Evolutionary conservation across 2,888 invertebrate species (phyloP).

Genomic region (Erebia aethiops): DNA sequence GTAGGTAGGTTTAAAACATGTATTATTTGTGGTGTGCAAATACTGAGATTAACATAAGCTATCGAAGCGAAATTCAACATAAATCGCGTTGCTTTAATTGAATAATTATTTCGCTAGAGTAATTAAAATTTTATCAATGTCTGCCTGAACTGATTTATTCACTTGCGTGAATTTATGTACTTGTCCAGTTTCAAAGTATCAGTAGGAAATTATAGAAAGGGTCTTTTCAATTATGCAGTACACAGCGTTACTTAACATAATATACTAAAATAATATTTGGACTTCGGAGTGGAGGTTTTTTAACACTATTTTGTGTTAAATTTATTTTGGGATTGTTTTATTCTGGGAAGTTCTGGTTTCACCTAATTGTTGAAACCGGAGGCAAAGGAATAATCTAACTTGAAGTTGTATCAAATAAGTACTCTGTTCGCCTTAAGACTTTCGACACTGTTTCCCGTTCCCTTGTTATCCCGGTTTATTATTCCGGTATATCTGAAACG

Average conservation of each 20-base stretch:
- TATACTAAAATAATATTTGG: not conserved
- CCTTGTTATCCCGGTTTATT: conserved; percentile 47
- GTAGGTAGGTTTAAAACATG: not conserved
- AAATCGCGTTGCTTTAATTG: conserved; percentile 25
- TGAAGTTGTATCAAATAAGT: conserved; percentile 12
- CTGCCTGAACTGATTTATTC: conserved; percentile 21
- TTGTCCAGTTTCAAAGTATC: conserved; percentile 7
- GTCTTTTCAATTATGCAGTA: not conserved
- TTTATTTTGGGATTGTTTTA: not conserved
- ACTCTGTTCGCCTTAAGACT: conserved; percentile 18
- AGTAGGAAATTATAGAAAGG: conserved; percentile 5
- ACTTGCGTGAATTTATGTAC: conserved; percentile 19
- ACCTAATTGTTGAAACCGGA: not conserved
- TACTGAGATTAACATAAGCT: conserved; percentile 14
- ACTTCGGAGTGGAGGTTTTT: not conserved
- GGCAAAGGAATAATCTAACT: conserved; percentile 6
- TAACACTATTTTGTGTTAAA: not conserved
- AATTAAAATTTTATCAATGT: conserved; percentile 26
- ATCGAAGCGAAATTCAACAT: conserved; percentile 17
- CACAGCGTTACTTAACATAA: not conserved
- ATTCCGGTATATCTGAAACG: conserved; percentile 47
- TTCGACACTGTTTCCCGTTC: conserved; percentile 43
- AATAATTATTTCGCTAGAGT: conserved; percentile 25
- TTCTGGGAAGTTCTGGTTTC: not conserved
- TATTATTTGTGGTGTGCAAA: conserved; percentile 16